Base-by-base conservation (phyloP, 2,888 invertebrate genomes). In the Brenthis hecate region DNA sequence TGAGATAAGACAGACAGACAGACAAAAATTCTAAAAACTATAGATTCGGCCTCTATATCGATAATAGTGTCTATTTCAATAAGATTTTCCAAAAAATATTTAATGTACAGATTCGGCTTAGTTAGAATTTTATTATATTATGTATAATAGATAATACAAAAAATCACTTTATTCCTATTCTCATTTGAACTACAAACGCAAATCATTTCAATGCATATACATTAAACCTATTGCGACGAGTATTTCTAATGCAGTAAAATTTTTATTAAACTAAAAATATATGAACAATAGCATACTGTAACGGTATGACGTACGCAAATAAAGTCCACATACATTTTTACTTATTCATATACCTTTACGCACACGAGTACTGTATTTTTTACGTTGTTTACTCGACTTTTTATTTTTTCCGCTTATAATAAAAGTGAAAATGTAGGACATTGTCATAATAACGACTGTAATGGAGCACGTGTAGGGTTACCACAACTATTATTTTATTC, bases 391-490 rank as follows among this genome's bases (percentile, higher is more conserved):
- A 66, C 19, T 16, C 32, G 32, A 50, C 64, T 65, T 64, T 43
- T 64, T 58, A 58, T 66, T 66, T 57, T 16, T 53, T 53, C 47
- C 8, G 53, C 54, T 65, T 32, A 16, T 60, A 54, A 61, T 66
- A 61, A 66, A 66, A 66, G 66, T 60, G 60, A 61, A 61, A 66
- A 66, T 61, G 61, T 61, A 50, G 66, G 56, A 50, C 61, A 61
- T 66, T 66, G 56, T 66, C 19, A 50, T 61, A 55, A 66, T 48
- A 48, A 66, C 55, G 48, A n/a, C 58, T 47, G 32, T 56, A 61
- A 66, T 32, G 36, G 36, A 51, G 55, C 54, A 53, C 32, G 32
- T 66, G 55, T 47, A 14, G 14, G 16, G 43, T 36, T 53, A 60
- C 50, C 50, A 13, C 13, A 65, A 65, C 57, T 57, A 65, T 65